These are phyloP conservation scores for Mystacides longicornis DNA, from an alignment of 2,888 invertebrate genomes.

Conservation along the genomic window DNA sequence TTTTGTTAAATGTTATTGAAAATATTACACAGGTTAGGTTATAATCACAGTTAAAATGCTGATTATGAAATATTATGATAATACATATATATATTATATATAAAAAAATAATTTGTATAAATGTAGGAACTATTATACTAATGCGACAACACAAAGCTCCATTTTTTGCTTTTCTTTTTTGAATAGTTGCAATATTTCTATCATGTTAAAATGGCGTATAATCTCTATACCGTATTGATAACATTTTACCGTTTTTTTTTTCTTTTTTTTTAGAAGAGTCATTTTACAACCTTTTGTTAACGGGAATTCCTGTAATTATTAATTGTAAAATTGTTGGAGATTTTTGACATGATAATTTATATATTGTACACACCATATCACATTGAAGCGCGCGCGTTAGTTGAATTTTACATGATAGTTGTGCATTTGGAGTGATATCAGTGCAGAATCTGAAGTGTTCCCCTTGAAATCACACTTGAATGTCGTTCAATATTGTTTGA, in stretches of 20 bases:
- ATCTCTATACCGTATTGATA: too few species aligned
- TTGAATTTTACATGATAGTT: background rate
- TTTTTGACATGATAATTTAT: conserved; percentile 4
- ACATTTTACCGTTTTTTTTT: too few species aligned
- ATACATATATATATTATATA: too few species aligned
- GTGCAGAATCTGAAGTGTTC: background rate
- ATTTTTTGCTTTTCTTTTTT: too few species aligned
- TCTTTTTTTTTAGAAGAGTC: too few species aligned
- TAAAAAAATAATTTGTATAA: conserved; percentile 15
- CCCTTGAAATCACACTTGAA: background rate
- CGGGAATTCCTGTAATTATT: background rate
- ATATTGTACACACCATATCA: conserved; percentile 7
- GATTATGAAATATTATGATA: conserved; percentile 1
- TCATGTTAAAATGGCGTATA: background rate
- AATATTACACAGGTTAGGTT: conserved; percentile 36
- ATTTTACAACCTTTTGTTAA: too few species aligned
- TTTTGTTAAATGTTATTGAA: conserved; percentile 41
- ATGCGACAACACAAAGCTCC: conserved; percentile 14
- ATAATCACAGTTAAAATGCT: conserved; percentile 10
- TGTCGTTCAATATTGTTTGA: conserved; percentile 6
- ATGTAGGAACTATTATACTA: conserved; percentile 16
- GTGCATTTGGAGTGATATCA: background rate
- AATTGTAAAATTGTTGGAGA: background rate
- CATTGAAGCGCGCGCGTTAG: background rate
- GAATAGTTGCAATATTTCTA: conserved; percentile 16